These are phyloP conservation scores for Zeuzera pyrina DNA, from an alignment of 2,888 invertebrate genomes.

Conservation along the genomic window DNA sequence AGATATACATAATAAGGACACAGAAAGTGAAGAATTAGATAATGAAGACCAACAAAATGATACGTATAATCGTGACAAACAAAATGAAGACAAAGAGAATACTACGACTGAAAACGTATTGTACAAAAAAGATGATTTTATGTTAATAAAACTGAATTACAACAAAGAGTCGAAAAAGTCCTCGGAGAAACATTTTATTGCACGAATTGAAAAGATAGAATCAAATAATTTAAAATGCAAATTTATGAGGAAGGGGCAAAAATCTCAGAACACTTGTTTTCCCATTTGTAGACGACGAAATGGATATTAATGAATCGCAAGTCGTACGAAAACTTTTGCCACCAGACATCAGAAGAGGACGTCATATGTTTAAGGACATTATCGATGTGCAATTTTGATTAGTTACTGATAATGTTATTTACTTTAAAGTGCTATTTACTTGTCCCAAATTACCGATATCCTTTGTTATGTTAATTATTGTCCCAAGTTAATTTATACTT, in stretches of 20 bases:
- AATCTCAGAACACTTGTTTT: conserved; percentile 1
- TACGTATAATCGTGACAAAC: too few relatives aligned
- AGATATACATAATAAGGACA: too few relatives aligned
- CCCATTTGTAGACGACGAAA: neutral
- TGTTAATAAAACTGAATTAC: conserved; percentile 1
- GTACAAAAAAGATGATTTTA: conserved; percentile 2
- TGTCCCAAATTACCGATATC: too few relatives aligned
- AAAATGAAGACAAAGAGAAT: conserved; percentile 1
- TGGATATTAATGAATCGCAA: neutral
- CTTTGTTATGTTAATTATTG: too few relatives aligned
- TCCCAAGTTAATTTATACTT: too few relatives aligned
- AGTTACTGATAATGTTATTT: too few relatives aligned
- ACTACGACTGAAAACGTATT: too few relatives aligned
- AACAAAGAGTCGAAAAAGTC: conserved; percentile 1
- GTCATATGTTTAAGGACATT: neutral
- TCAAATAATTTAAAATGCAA: neutral
- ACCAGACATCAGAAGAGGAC: neutral
- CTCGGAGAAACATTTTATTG: conserved; percentile 1
- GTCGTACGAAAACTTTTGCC: neutral
- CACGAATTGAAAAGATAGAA: neutral
- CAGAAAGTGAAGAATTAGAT: too few relatives aligned
- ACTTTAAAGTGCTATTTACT: too few relatives aligned
- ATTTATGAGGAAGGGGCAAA: neutral
- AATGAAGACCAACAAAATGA: too few relatives aligned
- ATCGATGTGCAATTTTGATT: too few relatives aligned